A percentile compares a stretch with the other conserved stretches of the same genome.
phyloP scores from a whole-genome alignment of 2,797 vertebrate genomes.

The Pipistrellus pipistrellus region DNA sequence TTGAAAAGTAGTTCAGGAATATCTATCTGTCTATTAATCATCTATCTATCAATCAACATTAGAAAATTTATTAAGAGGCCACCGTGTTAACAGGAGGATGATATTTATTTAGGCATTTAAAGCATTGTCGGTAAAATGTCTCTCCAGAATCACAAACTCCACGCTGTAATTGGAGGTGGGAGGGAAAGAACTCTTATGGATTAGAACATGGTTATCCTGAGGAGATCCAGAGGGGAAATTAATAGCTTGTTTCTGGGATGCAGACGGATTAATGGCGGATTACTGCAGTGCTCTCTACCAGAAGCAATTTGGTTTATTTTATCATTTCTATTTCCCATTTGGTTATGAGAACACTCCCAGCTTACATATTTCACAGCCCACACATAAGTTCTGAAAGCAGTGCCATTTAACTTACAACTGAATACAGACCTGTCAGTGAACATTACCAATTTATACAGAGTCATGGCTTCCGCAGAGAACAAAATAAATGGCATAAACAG shows the following conservation, averaged over 20 bases:
- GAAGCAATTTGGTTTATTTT: slow-evolving; percentile 46
- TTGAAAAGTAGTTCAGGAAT: slow-evolving; percentile 52
- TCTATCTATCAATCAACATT: not conserved
- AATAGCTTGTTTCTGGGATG: slow-evolving; percentile 13
- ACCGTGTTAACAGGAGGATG: slow-evolving; percentile 21
- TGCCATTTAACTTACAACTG: slow-evolving; percentile 58
- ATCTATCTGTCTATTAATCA: not conserved
- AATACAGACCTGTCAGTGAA: slow-evolving; percentile 61
- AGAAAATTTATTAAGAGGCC: slow-evolving; percentile 34
- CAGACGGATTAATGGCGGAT: slow-evolving; percentile 32
- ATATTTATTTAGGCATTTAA: slow-evolving; percentile 52
- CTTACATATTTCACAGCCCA: slow-evolving; percentile 57
- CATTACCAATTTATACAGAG: slow-evolving; percentile 20
- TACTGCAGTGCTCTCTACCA: slow-evolving; percentile 1
- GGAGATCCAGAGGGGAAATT: slow-evolving; percentile 45
- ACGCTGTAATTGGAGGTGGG: not conserved
- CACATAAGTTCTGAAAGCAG: slow-evolving; percentile 39
- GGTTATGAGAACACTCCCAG: slow-evolving; percentile 61
- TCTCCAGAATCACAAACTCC: not conserved
- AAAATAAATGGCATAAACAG: slow-evolving; percentile 7
- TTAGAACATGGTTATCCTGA: slow-evolving; percentile 48
- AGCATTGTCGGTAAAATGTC: not conserved
- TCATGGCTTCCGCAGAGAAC: slow-evolving; percentile 47
- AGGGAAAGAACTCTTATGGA: not conserved
- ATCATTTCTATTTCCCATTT: slow-evolving; percentile 61